phyloP scores from a whole-genome alignment of 2,888 invertebrate species.

The Tryphoninae sp. region DNA sequence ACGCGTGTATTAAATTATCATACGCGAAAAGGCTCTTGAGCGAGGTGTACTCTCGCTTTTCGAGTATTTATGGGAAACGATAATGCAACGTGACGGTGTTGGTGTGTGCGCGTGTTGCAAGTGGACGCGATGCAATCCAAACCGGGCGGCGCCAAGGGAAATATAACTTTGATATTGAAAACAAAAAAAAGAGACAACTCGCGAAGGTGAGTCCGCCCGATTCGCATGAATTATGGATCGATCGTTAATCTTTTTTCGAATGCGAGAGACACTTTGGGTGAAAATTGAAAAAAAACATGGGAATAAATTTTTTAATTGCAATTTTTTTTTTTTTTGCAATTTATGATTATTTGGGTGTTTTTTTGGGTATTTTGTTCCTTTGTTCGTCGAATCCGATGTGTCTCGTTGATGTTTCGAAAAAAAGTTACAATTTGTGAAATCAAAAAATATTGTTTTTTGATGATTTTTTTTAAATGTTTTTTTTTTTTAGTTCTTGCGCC shows the following conservation, averaged over 20 bases:
- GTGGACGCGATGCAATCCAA: background rate
- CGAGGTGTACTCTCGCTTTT: background rate
- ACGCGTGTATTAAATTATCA: too few species aligned
- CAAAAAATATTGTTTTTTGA: too few species aligned
- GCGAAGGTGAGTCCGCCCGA: conserved; percentile 14
- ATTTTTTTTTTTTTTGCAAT: conserved; percentile 19
- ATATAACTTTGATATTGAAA: conserved; percentile 55
- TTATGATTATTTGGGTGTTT: conserved; percentile 20
- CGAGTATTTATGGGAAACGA: conserved; percentile 18
- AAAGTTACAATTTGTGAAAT: too few species aligned
- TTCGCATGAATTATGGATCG: conserved; percentile 42
- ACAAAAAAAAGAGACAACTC: background rate
- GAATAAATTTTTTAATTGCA: background rate
- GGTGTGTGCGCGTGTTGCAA: too few species aligned
- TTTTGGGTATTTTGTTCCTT: too few species aligned
- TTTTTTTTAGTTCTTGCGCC: background rate
- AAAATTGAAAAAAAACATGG: conserved; percentile 12
- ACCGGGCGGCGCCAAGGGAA: conserved; percentile 36
- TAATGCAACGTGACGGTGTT: conserved; percentile 9
- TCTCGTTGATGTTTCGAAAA: too few species aligned
- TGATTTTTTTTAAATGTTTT: too few species aligned
- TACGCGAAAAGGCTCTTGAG: too few species aligned
- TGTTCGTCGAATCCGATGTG: too few species aligned
- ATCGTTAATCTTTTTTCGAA: conserved; percentile 52
- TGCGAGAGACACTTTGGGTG: conserved; percentile 19